Base-by-base conservation (phyloP, 2,113 vertebrate species). In the cat (Felis catus) region DNA sequence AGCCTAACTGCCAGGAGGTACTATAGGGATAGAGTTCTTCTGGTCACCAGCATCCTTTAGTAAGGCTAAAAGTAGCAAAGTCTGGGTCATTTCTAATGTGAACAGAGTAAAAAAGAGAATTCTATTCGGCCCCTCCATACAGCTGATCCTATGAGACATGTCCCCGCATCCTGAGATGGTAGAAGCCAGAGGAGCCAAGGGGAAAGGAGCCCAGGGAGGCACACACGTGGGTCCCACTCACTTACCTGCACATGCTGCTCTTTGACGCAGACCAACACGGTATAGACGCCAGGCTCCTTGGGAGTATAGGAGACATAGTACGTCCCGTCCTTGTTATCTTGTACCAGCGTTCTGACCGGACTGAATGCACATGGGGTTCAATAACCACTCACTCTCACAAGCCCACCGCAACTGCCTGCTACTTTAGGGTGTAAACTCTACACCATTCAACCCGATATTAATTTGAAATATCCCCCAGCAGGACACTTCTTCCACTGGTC, bases 161-260 rank as follows among this genome's bases (percentile, higher is more conserved):
- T 27, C 70, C 70, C 87, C 29, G 45, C 10, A 27, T 51, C 23
- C 83, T 15, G 61, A 33, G 68, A 82, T 0, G 33, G 36, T 9
- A 82, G 73, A 79, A 33, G 4, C 12, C 61, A 23, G 5, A 27
- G 15, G 10, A 5, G 25, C 25, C 1, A 3, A n/a, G 29, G n/a
- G 4, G 15, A 9, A 33, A 71, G 45, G 31, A 15, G 36, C 31
- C 14, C 36, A 33, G 83, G 83, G 39, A 12, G 48, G 65, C 23
- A 5, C 0, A 5, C 1, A 0, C 21, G 12, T 1, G 0, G 63
- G 16, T 36, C 36, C 89, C 1, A 41, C 98, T 95, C 98, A 63
- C 98, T 95, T 98, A 99, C 99, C 99, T 99, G 99, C 41, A 99
- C 98, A 0, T 99, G 99, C 74, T 99, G 99, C 12, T 99, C 99